phyloP scores from a whole-genome alignment of 2,888 invertebrate genomes.

The Volucella bombylans region DNA sequence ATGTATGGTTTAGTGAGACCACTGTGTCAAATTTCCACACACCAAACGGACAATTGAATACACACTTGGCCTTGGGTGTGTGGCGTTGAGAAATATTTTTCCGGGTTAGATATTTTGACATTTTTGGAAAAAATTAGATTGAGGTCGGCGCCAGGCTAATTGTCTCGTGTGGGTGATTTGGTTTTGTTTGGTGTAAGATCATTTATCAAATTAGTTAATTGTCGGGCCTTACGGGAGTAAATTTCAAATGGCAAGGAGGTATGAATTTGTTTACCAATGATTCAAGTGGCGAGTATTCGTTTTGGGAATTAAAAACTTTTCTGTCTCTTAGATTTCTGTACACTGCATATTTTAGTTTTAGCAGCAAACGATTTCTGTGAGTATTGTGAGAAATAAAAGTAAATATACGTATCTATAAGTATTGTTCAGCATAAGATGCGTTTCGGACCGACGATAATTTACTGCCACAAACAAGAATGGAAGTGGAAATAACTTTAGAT shows the following conservation, averaged over 20 bases:
- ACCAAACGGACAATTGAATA: constrained; percentile 56
- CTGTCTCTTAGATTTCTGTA: too few relatives aligned
- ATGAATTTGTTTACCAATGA: not conserved
- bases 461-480: too few relatives aligned
- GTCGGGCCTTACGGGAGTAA: constrained; percentile 25
- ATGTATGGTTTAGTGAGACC: constrained; percentile 21
- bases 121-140: constrained; percentile 38
- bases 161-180: constrained; percentile 38
- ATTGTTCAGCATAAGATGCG: too few relatives aligned
- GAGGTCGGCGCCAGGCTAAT: constrained; percentile 48
- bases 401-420: too few relatives aligned
- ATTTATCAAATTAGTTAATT: constrained; percentile 53
- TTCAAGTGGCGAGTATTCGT: not conserved
- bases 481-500: too few relatives aligned
- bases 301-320: too few relatives aligned
- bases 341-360: too few relatives aligned
- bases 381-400: too few relatives aligned
- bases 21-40: constrained; percentile 61
- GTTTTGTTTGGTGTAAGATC: constrained; percentile 27
- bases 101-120: constrained; percentile 62
- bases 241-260: not conserved
- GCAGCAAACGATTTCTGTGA: too few relatives aligned
- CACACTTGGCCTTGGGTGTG: constrained; percentile 25
- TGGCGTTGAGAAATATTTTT: constrained; percentile 12
- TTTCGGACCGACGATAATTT: too few relatives aligned